Percentiles rank a stretch among this genome's conserved stretches.
phyloP scores from a whole-genome alignment of 2,113 vertebrate genomes.

The Hipposideros armiger region DNA sequence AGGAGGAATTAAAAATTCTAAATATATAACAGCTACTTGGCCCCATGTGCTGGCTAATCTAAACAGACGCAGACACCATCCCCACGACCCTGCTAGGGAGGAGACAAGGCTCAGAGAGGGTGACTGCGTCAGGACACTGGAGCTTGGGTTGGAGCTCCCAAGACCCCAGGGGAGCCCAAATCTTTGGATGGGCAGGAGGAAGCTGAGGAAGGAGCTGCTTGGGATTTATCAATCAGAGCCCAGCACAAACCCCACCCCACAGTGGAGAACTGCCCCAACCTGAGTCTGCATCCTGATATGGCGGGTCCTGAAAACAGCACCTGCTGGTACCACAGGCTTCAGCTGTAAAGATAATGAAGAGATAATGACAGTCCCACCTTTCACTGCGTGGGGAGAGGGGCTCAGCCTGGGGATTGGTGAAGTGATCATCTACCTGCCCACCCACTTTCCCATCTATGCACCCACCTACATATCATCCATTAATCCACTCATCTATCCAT shows the following conservation, averaged over 20 bases:
- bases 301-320: conserved; percentile 55
- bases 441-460: background rate
- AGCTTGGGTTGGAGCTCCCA: background rate
- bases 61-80: background rate
- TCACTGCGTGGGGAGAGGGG: background rate
- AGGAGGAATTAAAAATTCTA: background rate
- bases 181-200: background rate
- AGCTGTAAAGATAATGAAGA: background rate
- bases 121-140: too few species aligned
- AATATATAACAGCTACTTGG: background rate
- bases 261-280: background rate
- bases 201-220: background rate
- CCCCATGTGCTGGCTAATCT: background rate
- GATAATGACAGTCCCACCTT: background rate
- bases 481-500: accelerated
- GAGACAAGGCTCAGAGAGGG: background rate
- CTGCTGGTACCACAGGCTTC: background rate
- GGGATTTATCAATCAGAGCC: background rate
- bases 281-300: background rate
- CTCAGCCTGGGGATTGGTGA: accelerated
- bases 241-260: too few species aligned
- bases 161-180: too few species aligned
- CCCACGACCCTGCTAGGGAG: background rate
- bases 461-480: accelerated
- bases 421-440: background rate